Evolutionary conservation across 2,797 vertebrate genomes (phyloP).

Genomic region (Helarctos malayanus): DNA sequence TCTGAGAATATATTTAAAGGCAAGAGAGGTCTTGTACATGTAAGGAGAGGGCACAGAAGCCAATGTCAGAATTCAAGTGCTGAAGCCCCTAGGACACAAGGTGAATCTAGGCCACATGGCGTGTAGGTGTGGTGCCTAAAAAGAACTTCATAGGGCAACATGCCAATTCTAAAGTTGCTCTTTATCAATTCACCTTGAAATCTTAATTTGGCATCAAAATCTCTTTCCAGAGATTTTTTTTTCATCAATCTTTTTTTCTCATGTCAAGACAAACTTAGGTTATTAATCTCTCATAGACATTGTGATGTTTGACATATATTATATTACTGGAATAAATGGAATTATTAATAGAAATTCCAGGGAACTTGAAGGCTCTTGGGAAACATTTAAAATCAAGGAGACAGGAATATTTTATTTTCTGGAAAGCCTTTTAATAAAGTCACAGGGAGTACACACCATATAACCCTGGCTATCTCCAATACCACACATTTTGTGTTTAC

Average conservation of each 20-base stretch:
- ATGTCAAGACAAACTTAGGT: constrained; percentile 82
- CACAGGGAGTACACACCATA: neutral
- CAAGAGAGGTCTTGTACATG: neutral
- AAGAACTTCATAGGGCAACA: constrained; percentile 29
- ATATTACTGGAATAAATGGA: constrained; percentile 82
- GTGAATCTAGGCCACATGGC: neutral
- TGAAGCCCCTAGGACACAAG: neutral
- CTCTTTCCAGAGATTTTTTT: constrained; percentile 76
- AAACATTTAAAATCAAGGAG: constrained; percentile 77
- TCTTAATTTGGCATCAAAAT: constrained; percentile 83
- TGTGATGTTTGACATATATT: constrained; percentile 83
- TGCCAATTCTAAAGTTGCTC: constrained; percentile 64
- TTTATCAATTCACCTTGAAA: constrained; percentile 79
- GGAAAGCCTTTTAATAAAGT: constrained; percentile 67
- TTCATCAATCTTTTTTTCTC: constrained; percentile 77
- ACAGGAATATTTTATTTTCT: constrained; percentile 75
- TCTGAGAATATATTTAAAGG: neutral
- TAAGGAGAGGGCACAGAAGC: neutral
- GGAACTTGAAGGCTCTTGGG: constrained; percentile 80
- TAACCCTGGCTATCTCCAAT: neutral
- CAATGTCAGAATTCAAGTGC: neutral
- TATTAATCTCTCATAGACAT: constrained; percentile 82
- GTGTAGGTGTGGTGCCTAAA: neutral
- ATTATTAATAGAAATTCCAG: constrained; percentile 86
- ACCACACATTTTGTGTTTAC: neutral